A percentile compares a stretch with the other conserved stretches of the same genome.
Conservation (phyloP, 1,140 invertebrate genomes). For the Pararge aegeria region DNA sequence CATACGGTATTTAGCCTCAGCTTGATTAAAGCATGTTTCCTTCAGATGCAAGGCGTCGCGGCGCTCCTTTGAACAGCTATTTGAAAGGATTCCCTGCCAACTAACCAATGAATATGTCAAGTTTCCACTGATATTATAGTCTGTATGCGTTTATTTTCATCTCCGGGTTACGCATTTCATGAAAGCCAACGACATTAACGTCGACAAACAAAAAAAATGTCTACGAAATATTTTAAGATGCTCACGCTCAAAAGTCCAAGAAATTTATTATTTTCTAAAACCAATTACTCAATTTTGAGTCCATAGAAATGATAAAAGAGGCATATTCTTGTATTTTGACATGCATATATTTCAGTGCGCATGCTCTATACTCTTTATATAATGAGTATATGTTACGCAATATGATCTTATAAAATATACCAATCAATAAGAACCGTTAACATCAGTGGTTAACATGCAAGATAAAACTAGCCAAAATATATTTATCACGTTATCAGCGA, state of each 20-base stretch:
- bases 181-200: conserved; percentile 25
- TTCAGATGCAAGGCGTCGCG: conserved; percentile 18
- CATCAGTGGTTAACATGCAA: not conserved
- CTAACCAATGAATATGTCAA: conserved; percentile 25
- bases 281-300: not conserved
- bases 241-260: not conserved
- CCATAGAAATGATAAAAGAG: too few species aligned
- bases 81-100: conserved; percentile 27
- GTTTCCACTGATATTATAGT: conserved; percentile 24
- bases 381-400: too few species aligned
- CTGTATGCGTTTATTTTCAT: conserved; percentile 23
- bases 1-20: conserved; percentile 14
- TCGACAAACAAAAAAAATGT: conserved; percentile 12
- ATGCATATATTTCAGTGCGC: too few species aligned
- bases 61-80: conserved; percentile 22
- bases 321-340: too few species aligned
- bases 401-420: not conserved
- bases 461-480: conserved; percentile 4
- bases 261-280: not conserved
- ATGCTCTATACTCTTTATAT: too few species aligned
- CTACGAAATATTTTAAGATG: conserved; percentile 5
- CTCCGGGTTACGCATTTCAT: conserved; percentile 15
- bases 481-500: conserved; percentile 10
- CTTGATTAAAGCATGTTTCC: conserved; percentile 21
- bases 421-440: not conserved